phyloP scores from a whole-genome alignment of 2,888 invertebrate species.

The Netelia inedita region DNA sequence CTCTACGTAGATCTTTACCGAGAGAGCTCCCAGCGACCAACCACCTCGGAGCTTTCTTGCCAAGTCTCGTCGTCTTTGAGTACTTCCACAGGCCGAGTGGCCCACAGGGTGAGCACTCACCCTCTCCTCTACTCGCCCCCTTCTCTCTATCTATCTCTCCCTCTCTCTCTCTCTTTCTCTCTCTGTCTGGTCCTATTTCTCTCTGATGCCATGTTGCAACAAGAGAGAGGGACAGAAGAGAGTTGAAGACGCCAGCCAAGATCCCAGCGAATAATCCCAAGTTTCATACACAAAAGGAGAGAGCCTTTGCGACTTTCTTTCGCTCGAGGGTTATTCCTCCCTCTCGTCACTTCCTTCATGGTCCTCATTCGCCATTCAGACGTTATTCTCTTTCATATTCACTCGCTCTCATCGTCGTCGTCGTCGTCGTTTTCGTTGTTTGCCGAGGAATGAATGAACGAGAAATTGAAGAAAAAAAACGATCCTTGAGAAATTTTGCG shows the following conservation, averaged over 20 bases:
- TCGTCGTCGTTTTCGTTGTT: background rate
- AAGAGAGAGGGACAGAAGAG: constrained; percentile 2
- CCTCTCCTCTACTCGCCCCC: background rate
- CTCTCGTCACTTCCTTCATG: constrained; percentile 12
- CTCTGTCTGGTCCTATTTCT: too few species aligned
- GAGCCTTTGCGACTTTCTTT: constrained; percentile 55
- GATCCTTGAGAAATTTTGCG: constrained; percentile 9
- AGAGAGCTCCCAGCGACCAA: constrained; percentile 51
- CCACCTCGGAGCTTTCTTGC: constrained; percentile 37
- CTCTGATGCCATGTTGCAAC: constrained; percentile 1
- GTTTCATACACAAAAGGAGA: constrained; percentile 10
- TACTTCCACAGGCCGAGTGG: constrained; percentile 46
- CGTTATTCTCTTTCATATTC: constrained; percentile 55
- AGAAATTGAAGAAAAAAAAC: constrained; percentile 50
- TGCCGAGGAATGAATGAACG: constrained; percentile 24
- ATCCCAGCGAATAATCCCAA: constrained; percentile 63
- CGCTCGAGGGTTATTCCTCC: constrained; percentile 30
- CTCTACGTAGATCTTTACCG: constrained; percentile 47
- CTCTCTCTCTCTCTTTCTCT: background rate
- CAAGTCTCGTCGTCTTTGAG: constrained; percentile 57
- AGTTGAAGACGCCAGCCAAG: constrained; percentile 41
- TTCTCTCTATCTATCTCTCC: constrained; percentile 1
- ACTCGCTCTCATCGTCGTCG: background rate
- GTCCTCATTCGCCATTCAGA: constrained; percentile 55
- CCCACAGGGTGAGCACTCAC: constrained; percentile 45